Evolutionary conservation across 1,140 invertebrate genomes (phyloP).

Genomic region (Cotesia chilonis): DNA sequence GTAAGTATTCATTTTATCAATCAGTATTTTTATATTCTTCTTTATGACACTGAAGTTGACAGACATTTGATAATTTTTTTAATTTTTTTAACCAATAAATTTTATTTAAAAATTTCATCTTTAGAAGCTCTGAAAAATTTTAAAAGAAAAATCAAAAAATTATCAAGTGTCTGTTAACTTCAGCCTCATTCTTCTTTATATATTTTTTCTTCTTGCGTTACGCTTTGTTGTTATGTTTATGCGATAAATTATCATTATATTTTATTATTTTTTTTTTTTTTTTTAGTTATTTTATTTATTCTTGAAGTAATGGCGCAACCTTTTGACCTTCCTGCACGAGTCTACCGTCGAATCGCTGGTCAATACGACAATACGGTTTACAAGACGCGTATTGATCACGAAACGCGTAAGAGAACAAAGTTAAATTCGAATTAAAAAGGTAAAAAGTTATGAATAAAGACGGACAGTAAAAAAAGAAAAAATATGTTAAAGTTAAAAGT

Average conservation of each 20-base stretch:
- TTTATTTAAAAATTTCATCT: too few relatives aligned
- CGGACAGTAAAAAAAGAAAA: background rate
- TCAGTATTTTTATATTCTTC: background rate
- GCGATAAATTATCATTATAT: background rate
- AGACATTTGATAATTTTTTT: too few relatives aligned
- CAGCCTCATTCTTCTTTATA: too few relatives aligned
- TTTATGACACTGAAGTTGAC: too few relatives aligned
- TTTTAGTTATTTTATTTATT: conserved; percentile 1
- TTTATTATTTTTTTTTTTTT: background rate
- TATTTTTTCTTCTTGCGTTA: background rate
- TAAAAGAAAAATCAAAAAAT: too few relatives aligned
- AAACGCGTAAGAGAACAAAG: conserved; percentile 8
- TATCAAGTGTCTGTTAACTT: too few relatives aligned
- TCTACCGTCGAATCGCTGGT: conserved; percentile 38
- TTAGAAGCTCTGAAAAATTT: too few relatives aligned
- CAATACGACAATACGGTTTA: conserved; percentile 41
- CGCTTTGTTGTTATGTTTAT: background rate
- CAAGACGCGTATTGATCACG: conserved; percentile 38
- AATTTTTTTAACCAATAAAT: too few relatives aligned
- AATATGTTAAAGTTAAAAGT: background rate
- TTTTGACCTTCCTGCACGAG: conserved; percentile 41
- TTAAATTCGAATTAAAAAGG: background rate
- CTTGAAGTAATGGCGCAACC: conserved; percentile 35
- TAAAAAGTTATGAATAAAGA: background rate
- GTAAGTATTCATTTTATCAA: conserved; percentile 7